A percentile compares a stretch with the other conserved stretches of the same genome.
These are phyloP conservation scores for Pomatostomus ruficeps DNA, from an alignment of 2,113 vertebrate genomes.

Conservation along the genomic window DNA sequence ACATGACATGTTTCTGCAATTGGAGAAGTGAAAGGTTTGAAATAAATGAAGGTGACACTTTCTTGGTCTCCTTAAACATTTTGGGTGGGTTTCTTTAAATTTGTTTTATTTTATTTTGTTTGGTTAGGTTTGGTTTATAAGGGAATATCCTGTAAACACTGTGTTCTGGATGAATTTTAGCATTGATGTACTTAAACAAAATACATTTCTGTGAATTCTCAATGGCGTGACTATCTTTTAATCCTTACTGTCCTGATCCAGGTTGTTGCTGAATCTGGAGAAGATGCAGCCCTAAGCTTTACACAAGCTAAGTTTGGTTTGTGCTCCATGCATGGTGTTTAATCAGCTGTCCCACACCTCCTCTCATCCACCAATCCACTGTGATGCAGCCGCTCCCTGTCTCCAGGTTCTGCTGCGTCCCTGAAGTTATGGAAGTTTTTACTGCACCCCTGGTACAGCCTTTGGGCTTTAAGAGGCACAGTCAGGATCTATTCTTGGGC, in stretches of 20 bases:
- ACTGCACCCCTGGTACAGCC: neutral
- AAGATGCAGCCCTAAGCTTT: neutral
- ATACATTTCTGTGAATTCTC: neutral
- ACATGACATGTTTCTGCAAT: neutral
- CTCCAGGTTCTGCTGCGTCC: neutral
- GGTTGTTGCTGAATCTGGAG: neutral
- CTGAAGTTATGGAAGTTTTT: neutral
- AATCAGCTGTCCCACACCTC: neutral
- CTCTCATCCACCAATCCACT: neutral
- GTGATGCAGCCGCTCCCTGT: neutral
- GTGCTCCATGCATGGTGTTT: neutral
- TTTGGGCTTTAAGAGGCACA: neutral
- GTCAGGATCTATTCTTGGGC: neutral
- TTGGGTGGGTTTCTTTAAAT: neutral
- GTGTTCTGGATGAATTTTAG: neutral
- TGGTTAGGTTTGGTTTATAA: neutral
- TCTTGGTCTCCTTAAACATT: neutral
- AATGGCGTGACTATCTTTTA: neutral
- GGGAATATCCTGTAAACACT: neutral
- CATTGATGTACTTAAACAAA: neutral
- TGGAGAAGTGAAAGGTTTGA: neutral
- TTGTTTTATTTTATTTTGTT: neutral
- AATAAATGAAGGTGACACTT: neutral
- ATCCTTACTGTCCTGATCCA: neutral
- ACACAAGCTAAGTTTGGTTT: neutral